A percentile compares a stretch with the other conserved stretches of the same genome.
These are phyloP conservation scores for Drosophila sproati DNA, from an alignment of 1,140 invertebrate genomes.

Conservation along the genomic window DNA sequence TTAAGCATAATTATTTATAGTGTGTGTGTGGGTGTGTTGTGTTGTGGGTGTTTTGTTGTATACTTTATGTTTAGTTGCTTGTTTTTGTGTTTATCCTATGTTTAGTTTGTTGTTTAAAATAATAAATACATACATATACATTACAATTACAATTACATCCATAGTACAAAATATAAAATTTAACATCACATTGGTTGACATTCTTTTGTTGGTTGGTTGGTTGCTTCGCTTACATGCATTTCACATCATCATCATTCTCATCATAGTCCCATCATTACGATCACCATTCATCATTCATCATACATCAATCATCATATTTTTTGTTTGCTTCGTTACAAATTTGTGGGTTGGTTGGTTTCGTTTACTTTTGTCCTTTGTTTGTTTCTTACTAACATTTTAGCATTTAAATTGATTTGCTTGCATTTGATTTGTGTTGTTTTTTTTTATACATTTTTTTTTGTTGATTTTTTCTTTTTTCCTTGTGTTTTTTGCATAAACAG, in stretches of 20 bases:
- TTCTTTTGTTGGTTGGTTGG: conserved; percentile 83
- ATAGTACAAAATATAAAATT: conserved; percentile 84
- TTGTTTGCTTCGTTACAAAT: conserved; percentile 26
- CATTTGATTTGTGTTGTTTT: conserved; percentile 43
- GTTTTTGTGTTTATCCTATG: conserved; percentile 62
- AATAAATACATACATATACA: conserved; percentile 78
- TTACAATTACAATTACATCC: conserved; percentile 79
- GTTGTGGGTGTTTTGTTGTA: conserved; percentile 4
- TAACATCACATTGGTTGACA: conserved; percentile 83
- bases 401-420: conserved; percentile 51
- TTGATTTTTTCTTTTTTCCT: conserved; percentile 10
- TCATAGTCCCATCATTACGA: conserved; percentile 31
- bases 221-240: conserved; percentile 72
- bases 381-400: conserved; percentile 40
- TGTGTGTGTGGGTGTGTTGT: conserved; percentile 40
- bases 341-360: conserved; percentile 75
- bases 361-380: conserved; percentile 41
- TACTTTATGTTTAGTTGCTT: conserved; percentile 22
- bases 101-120: conserved; percentile 77
- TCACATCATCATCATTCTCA: conserved; percentile 13
- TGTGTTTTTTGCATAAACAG: conserved; percentile 31
- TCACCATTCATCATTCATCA: conserved; percentile 7
- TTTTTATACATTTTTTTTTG: conserved; percentile 24
- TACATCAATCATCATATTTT: conserved; percentile 20
- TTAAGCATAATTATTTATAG: conserved; percentile 73